A percentile compares a stretch with the other conserved stretches of the same genome.
Evolutionary conservation across 2,113 vertebrate species (phyloP).

Genomic region (Cettia cetti): DNA sequence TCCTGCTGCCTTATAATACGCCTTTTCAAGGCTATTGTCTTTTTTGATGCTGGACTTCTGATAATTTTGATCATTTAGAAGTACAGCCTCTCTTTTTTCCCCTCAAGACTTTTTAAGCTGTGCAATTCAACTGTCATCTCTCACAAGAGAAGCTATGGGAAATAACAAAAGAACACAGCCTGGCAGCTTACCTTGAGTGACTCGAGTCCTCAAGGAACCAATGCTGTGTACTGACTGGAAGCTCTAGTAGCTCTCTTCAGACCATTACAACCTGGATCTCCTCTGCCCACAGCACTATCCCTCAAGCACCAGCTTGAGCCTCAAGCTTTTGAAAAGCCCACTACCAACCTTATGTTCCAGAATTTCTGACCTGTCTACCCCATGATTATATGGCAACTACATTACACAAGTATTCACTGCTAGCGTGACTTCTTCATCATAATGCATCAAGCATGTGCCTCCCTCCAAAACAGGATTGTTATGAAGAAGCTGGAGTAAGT

Average conservation of each 20-base stretch:
- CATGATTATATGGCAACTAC: background rate
- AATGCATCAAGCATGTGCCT: background rate
- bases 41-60: background rate
- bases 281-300: too few species aligned
- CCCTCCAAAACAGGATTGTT: background rate
- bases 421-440: background rate
- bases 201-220: background rate
- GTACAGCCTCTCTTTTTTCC: background rate
- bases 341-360: background rate
- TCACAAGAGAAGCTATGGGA: background rate
- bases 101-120: background rate
- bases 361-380: background rate
- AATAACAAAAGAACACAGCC: background rate
- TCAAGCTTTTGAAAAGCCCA: background rate
- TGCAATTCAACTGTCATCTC: background rate
- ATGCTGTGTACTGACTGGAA: background rate
- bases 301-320: background rate
- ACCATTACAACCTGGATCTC: rapidly evolving
- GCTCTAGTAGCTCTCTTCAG: background rate
- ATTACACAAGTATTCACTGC: background rate
- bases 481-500: constrained; percentile 8
- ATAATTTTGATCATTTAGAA: background rate
- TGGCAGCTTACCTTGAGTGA: background rate
- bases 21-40: background rate
- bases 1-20: background rate